Conservation (phyloP, 2,113 vertebrate species). For the Aviceda subcristata region DNA sequence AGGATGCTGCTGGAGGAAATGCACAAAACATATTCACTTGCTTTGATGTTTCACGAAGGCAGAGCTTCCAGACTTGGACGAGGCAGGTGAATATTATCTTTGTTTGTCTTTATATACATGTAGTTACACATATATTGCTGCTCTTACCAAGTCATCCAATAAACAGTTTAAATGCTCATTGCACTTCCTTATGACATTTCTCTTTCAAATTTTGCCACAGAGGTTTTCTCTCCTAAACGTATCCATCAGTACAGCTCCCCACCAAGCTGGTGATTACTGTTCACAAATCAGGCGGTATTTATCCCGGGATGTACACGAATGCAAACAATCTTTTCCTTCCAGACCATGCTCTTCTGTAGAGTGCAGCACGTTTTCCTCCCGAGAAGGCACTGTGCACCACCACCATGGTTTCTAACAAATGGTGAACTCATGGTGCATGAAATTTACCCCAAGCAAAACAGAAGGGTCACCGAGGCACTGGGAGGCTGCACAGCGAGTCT, state of each 20-base stretch:
- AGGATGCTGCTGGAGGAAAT: not conserved
- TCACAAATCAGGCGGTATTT: not conserved
- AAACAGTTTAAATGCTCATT: not conserved
- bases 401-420: not conserved
- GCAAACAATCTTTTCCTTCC: not conserved
- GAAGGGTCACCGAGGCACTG: not conserved
- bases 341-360: not conserved
- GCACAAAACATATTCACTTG: not conserved
- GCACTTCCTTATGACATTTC: not conserved
- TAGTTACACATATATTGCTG: not conserved
- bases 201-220: not conserved
- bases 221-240: not conserved
- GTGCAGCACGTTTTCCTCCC: not conserved
- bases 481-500: rapidly evolving
- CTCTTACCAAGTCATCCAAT: not conserved
- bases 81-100: not conserved
- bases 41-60: not conserved
- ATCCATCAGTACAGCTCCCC: not conserved
- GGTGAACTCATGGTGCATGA: not conserved
- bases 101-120: not conserved
- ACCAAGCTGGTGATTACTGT: not conserved
- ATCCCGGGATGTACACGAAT: not conserved
- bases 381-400: not conserved
- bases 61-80: not conserved
- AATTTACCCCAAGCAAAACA: not conserved